A percentile compares a stretch with the other conserved stretches of the same genome.
Evolutionary conservation across 2,113 vertebrate genomes (phyloP).

Genomic region (Apteryx mantelli): DNA sequence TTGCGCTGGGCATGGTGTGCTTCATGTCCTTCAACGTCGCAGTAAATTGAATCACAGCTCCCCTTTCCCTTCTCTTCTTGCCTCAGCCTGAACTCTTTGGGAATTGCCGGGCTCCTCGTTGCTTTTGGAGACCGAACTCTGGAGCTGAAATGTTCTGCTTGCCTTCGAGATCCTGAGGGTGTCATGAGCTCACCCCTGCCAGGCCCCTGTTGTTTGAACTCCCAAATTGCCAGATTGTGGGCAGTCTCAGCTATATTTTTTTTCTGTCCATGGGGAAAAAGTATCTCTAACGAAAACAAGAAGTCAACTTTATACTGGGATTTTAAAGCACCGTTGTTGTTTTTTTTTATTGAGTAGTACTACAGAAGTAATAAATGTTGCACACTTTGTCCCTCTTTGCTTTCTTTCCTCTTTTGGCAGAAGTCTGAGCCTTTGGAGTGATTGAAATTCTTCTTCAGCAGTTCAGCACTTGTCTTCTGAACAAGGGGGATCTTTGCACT

Average conservation of each 20-base stretch:
- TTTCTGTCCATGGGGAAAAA: background rate
- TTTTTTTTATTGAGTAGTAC: background rate
- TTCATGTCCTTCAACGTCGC: background rate
- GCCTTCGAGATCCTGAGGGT: background rate
- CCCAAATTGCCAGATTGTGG: background rate
- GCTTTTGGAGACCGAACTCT: background rate
- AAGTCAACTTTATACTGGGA: background rate
- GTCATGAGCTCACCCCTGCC: background rate
- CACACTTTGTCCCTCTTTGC: background rate
- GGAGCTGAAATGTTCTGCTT: background rate
- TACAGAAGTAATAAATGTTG: background rate
- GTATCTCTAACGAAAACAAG: background rate
- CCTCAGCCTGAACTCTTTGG: background rate
- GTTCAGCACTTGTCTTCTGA: background rate
- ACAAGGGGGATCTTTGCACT: background rate
- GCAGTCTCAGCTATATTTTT: background rate
- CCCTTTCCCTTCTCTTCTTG: background rate
- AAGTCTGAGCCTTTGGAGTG: background rate
- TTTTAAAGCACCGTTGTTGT: background rate
- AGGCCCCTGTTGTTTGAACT: background rate
- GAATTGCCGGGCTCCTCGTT: accelerated
- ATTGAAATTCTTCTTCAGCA: background rate
- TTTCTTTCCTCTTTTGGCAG: background rate
- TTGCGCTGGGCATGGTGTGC: accelerated
- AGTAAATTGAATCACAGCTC: background rate